Evolutionary conservation across 2,888 invertebrate genomes (phyloP).

Genomic region (Chloroclysta siterata): DNA sequence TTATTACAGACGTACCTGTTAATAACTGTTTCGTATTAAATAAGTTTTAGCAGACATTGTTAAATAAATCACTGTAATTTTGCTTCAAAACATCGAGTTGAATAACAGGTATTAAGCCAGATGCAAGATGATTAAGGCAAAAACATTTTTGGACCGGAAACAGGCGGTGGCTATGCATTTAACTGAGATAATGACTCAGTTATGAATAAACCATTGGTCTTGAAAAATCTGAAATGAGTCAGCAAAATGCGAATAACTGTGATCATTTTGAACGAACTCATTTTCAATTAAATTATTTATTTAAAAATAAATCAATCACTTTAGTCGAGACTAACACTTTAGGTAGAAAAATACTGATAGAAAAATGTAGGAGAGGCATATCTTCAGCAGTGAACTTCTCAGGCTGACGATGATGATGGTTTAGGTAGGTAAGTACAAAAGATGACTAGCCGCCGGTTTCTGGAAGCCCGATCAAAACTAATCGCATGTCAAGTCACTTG

Average conservation of each 20-base stretch:
- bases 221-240: slow-evolving; percentile 35
- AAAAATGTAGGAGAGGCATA: no score
- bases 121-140: slow-evolving; percentile 19
- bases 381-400: no score
- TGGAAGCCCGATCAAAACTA: no score
- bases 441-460: no score
- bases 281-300: not conserved
- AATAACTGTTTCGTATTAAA: slow-evolving; percentile 1
- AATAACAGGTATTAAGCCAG: slow-evolving; percentile 15
- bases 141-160: slow-evolving; percentile 29
- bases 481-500: no score
- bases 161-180: slow-evolving; percentile 27
- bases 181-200: slow-evolving; percentile 33
- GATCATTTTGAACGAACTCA: slow-evolving; percentile 19
- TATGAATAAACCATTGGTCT: slow-evolving; percentile 30
- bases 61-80: slow-evolving; percentile 16
- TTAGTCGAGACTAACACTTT: no score
- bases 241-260: slow-evolving; percentile 23
- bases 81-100: slow-evolving; percentile 1
- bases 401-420: no score
- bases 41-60: slow-evolving; percentile 6
- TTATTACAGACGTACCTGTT: not conserved
- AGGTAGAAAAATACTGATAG: no score
- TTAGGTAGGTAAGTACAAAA: no score
- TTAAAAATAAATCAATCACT: not conserved